These are phyloP conservation scores for Ophion ventricosus DNA, from an alignment of 2,888 invertebrate genomes.

Conservation along the genomic window DNA sequence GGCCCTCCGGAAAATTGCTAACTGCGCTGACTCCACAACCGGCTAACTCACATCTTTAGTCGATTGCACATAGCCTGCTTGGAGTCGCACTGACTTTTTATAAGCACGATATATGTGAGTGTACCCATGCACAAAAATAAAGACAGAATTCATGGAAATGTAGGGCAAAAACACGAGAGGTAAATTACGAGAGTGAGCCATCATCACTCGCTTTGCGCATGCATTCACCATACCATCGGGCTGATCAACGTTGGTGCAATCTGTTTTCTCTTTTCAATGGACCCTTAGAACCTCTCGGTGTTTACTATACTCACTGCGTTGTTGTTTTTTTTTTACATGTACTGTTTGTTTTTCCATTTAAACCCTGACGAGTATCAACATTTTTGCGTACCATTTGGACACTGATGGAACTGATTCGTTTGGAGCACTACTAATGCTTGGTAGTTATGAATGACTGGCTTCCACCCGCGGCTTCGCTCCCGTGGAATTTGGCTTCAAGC, in stretches of 20 bases:
- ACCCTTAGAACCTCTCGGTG: background rate
- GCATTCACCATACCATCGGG: background rate
- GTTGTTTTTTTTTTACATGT: background rate
- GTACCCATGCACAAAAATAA: background rate
- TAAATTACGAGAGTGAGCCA: constrained; percentile 23
- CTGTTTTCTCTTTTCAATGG: constrained; percentile 10
- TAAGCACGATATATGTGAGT: background rate
- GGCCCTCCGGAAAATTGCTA: constrained; percentile 44
- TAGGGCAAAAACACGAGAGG: constrained; percentile 3
- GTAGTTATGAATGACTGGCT: no score
- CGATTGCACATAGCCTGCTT: constrained; percentile 11
- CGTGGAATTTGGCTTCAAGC: no score
- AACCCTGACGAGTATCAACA: background rate
- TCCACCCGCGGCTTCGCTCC: no score
- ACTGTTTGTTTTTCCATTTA: background rate
- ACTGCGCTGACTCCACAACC: constrained; percentile 33
- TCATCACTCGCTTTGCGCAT: background rate
- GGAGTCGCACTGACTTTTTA: background rate
- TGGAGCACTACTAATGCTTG: no score
- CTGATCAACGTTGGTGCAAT: background rate
- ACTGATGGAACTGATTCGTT: background rate
- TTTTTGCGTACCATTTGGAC: background rate
- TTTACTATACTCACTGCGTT: background rate
- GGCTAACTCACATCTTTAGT: constrained; percentile 46
- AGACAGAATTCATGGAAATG: background rate